Conservation (phyloP, 2,113 vertebrate genomes). For the Mus musculus region DNA sequence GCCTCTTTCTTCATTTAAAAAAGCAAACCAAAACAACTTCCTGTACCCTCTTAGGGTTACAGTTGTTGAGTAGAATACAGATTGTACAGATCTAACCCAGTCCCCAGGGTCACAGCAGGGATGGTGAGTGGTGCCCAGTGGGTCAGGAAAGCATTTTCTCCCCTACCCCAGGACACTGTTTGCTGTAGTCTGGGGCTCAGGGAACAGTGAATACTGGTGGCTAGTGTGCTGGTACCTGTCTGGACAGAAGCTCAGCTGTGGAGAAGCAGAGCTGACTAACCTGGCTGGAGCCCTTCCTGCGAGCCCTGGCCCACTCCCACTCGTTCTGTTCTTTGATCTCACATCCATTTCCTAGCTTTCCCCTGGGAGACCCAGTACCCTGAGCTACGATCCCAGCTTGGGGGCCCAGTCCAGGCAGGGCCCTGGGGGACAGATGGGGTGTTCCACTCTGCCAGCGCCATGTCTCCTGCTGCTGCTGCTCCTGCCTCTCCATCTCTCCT, state of each 20-base stretch:
- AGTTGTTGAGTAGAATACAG: background rate
- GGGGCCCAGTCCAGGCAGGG: background rate
- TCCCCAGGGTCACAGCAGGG: background rate
- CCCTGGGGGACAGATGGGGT: background rate
- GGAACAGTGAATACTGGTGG: background rate
- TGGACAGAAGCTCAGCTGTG: background rate
- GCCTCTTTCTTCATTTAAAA: background rate
- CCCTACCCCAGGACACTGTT: rapidly evolving
- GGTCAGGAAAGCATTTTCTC: background rate
- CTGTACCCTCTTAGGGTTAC: background rate
- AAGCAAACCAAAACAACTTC: too few species aligned
- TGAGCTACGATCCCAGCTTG: background rate
- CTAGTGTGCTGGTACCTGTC: background rate
- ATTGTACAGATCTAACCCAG: background rate
- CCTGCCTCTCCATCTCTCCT: too few species aligned
- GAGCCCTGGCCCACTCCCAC: background rate
- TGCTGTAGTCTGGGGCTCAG: background rate
- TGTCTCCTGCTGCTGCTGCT: too few species aligned
- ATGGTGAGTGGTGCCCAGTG: background rate
- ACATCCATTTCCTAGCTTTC: background rate
- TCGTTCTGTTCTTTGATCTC: background rate
- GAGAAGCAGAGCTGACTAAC: background rate
- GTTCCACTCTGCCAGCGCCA: background rate
- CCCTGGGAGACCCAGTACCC: background rate
- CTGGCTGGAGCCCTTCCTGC: rapidly evolving